Conservation (phyloP, 2,113 vertebrate genomes). For the Chloropsis cyanopogon region DNA sequence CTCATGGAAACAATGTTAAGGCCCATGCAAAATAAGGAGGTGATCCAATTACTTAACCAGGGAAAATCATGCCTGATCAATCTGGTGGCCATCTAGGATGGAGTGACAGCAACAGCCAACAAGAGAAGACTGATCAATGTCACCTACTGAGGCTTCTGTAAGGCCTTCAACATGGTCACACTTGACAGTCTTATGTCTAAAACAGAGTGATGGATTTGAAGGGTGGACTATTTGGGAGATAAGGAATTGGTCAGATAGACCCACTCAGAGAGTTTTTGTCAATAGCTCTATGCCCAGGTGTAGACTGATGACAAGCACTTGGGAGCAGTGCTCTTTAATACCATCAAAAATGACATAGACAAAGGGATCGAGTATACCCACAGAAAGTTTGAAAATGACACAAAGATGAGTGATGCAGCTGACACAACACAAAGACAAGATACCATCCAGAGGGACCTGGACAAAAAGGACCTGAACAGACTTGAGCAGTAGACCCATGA, state of each 20-base stretch:
- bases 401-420: not conserved
- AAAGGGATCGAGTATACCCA: not conserved
- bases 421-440: not conserved
- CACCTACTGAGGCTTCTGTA: not conserved
- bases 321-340: not conserved
- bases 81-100: not conserved
- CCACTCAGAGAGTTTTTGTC: not conserved
- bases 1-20: not conserved
- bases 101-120: not conserved
- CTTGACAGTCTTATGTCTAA: not conserved
- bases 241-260: not conserved
- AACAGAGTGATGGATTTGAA: not conserved
- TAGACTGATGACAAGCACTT: accelerated
- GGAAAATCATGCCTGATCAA: not conserved
- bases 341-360: not conserved
- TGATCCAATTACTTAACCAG: not conserved
- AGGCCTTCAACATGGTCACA: not conserved
- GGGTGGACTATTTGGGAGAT: not conserved
- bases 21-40: not conserved
- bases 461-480: not conserved
- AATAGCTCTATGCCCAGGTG: not conserved
- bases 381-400: not conserved
- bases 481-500: not conserved
- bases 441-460: not conserved
- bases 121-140: not conserved